Evolutionary conservation across 2,888 invertebrate species (phyloP).

Genomic region (Athalia circularis): DNA sequence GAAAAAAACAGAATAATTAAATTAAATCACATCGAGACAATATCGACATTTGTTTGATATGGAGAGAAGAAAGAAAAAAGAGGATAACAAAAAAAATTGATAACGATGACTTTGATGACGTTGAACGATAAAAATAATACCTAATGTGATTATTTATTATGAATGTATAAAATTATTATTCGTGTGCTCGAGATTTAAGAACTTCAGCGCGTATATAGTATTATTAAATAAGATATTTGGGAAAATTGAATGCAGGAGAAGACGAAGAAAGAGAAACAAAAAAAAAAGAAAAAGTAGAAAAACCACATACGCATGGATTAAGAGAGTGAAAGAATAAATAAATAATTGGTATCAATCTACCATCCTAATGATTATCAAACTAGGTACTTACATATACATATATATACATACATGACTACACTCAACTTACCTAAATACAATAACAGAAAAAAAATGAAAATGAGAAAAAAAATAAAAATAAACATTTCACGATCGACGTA

Average conservation of each 20-base stretch:
- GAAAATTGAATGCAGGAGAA: background rate
- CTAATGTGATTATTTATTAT: background rate
- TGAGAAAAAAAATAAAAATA: background rate
- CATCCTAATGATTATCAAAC: background rate
- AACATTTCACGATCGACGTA: background rate
- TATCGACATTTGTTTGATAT: no score
- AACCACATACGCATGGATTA: no score
- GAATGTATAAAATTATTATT: background rate
- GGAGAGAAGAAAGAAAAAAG: no score
- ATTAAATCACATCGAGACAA: no score
- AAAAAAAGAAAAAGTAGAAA: no score
- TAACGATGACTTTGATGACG: background rate
- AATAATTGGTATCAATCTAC: no score
- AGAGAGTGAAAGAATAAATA: background rate
- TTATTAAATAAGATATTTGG: conserved; percentile 8
- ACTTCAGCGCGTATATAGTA: conserved; percentile 15
- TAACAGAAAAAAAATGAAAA: no score
- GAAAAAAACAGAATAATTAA: no score
- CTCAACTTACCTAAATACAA: no score
- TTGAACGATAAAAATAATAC: background rate
- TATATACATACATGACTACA: background rate
- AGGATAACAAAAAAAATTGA: no score
- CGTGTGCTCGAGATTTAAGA: background rate
- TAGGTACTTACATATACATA: conserved; percentile 3
- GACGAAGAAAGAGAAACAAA: background rate